Conservation (phyloP, 2,797 vertebrate genomes). For the Tiaroga cobitis region DNA sequence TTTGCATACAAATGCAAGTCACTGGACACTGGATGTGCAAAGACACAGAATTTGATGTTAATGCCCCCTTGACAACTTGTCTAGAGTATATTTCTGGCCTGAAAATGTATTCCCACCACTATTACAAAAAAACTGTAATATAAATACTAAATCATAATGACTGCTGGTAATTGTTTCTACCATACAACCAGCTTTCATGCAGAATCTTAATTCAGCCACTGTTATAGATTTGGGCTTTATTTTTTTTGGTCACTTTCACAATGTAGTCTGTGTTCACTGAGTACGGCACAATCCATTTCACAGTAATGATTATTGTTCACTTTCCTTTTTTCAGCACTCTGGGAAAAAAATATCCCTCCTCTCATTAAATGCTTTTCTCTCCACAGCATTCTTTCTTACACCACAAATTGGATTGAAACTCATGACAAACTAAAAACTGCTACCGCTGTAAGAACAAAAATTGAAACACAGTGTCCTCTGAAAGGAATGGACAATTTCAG, state of each 20-base stretch:
- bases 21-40: no score
- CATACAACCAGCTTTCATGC: neutral
- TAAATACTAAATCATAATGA: neutral
- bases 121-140: neutral
- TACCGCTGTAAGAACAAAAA: slow-evolving; percentile 45
- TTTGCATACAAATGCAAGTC: neutral
- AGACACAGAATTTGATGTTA: no score
- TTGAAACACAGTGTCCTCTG: slow-evolving; percentile 50
- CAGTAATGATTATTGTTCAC: slow-evolving; percentile 35
- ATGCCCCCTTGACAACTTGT: neutral
- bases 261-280: neutral
- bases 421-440: slow-evolving; percentile 55
- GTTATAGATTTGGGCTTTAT: neutral
- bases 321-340: slow-evolving; percentile 43
- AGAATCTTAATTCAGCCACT: neutral
- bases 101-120: neutral
- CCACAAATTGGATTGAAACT: slow-evolving; percentile 72
- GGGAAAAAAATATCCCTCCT: slow-evolving; percentile 40
- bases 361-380: slow-evolving; percentile 71
- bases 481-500: slow-evolving; percentile 18
- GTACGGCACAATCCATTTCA: neutral
- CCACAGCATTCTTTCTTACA: slow-evolving; percentile 68
- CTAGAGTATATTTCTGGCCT: neutral
- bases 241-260: neutral
- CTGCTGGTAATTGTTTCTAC: neutral